phyloP scores from a whole-genome alignment of 2,888 invertebrate species.

The Thymelicus acteon region DNA sequence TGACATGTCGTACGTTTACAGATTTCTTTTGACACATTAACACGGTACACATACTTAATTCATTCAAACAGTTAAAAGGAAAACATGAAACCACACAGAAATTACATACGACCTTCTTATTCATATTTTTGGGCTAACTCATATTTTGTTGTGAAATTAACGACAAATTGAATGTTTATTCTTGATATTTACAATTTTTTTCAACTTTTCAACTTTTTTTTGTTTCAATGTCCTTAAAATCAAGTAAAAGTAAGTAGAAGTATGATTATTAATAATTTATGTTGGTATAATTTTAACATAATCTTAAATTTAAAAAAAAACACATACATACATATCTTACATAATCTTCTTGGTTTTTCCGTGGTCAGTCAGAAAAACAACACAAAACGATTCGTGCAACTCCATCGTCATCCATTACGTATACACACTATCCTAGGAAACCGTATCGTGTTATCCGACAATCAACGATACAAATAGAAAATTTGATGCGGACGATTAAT shows the following conservation, averaged over 20 bases:
- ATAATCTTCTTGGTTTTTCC: no score
- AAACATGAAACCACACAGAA: background rate
- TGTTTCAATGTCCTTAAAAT: no score
- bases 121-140: background rate
- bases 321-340: no score
- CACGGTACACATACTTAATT: background rate
- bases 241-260: no score
- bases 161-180: background rate
- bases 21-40: slow-evolving; percentile 24
- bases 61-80: slow-evolving; percentile 6
- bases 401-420: slow-evolving; percentile 2
- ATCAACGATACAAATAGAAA: slow-evolving; percentile 17
- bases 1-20: slow-evolving; percentile 1
- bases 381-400: background rate
- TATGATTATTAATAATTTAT: no score
- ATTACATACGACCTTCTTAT: background rate
- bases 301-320: no score
- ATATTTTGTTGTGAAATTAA: background rate
- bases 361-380: background rate
- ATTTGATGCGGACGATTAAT: slow-evolving; percentile 18
- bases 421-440: slow-evolving; percentile 10
- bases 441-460: slow-evolving; percentile 12
- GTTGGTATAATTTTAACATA: no score
- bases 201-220: no score
- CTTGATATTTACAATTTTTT: no score